Evolutionary conservation across 1,140 invertebrate genomes (phyloP).

Genomic region (Acyrthosiphon pisum): DNA sequence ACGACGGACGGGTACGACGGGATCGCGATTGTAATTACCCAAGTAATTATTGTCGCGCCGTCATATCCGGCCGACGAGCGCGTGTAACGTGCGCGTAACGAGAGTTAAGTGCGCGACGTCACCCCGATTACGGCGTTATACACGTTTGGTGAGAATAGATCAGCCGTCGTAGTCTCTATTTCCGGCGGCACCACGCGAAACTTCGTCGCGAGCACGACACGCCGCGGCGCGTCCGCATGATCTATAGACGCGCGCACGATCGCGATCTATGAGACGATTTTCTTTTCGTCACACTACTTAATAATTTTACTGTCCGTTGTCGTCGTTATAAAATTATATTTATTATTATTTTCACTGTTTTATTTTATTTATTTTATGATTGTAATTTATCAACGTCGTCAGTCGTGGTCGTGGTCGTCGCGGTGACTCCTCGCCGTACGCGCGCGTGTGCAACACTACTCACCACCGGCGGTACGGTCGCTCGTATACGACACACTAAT

Average conservation of each 20-base stretch:
- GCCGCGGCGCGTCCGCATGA: not conserved
- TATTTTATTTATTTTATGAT: not conserved
- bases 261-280: not conserved
- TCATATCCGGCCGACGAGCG: not conserved
- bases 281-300: not conserved
- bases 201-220: not conserved
- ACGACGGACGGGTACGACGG: not conserved
- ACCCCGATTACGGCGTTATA: not conserved
- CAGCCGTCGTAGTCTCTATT: not conserved
- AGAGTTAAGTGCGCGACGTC: not conserved
- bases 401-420: not conserved
- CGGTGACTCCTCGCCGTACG: not conserved
- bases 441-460: not conserved
- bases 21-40: not conserved
- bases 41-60: not conserved
- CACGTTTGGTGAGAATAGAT: not conserved
- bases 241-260: not conserved
- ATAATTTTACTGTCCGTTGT: not conserved
- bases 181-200: not conserved
- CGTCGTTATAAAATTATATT: not conserved
- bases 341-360: not conserved
- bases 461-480: conserved; percentile 26
- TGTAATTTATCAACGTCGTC: not conserved
- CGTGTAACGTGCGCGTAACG: not conserved
- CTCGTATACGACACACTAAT: conserved; percentile 7